These are phyloP conservation scores for Lithodes maja DNA, from an alignment of 2,888 invertebrate species.

Conservation along the genomic window DNA sequence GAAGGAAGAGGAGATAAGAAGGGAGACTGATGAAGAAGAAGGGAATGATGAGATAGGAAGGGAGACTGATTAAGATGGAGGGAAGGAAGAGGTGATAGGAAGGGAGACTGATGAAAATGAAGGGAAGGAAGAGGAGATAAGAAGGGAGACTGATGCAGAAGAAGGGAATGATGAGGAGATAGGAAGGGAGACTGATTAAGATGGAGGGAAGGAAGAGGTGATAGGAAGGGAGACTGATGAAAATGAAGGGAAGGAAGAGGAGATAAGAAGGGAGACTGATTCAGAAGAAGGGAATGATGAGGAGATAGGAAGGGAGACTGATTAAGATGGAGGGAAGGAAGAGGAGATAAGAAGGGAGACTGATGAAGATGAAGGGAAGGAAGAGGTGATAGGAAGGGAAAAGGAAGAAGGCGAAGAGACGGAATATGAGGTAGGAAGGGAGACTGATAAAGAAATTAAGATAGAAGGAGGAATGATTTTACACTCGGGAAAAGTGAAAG, in stretches of 20 bases:
- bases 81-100: no score
- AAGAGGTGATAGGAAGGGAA: conserved; percentile 1
- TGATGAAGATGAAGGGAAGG: neutral
- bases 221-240: neutral
- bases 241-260: neutral
- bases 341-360: neutral
- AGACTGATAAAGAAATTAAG: no score
- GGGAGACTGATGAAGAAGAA: neutral
- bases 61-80: no score
- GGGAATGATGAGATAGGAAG: neutral
- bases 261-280: neutral
- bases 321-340: no score
- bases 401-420: neutral
- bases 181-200: neutral
- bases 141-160: neutral
- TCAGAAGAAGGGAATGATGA: neutral
- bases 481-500: no score
- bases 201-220: neutral
- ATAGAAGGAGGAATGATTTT: no score
- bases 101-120: neutral
- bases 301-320: neutral
- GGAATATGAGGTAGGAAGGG: no score
- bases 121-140: neutral
- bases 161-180: neutral
- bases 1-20: no score